Evolutionary conservation across 35 echinoderm and acorn worm species (phyloP).

Genomic region (Hemicentrotus pulcherrimus): DNA sequence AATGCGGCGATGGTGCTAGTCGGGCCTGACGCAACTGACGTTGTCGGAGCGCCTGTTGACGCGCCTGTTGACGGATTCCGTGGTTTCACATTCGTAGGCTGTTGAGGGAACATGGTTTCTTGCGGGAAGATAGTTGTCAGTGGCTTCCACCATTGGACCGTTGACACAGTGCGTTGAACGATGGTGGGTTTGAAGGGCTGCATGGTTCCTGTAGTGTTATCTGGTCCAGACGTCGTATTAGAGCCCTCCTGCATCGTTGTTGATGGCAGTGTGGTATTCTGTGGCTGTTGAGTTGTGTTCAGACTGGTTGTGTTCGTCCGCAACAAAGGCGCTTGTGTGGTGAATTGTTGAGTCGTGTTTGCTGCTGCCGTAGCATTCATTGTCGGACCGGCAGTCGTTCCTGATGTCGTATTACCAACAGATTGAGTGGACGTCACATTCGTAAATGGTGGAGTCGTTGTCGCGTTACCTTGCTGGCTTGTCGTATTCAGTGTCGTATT

Average conservation of each 20-base stretch:
- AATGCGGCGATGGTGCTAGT: not conserved
- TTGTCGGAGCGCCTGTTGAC: not conserved
- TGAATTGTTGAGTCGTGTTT: not conserved
- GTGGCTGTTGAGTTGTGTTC: not conserved
- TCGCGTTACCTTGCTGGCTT: not conserved
- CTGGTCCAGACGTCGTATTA: not conserved
- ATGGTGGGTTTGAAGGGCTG: not conserved
- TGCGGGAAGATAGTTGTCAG: not conserved
- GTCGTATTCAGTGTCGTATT: not conserved
- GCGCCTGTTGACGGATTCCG: not conserved
- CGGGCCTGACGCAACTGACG: not conserved
- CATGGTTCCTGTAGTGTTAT: not conserved
- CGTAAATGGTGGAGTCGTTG: not conserved
- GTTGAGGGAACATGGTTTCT: not conserved
- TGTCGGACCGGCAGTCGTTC: not conserved
- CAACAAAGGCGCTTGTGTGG: not conserved
- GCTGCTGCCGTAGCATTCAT: not conserved
- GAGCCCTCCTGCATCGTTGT: not conserved
- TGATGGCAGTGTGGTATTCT: not conserved
- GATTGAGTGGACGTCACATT: not conserved
- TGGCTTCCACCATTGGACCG: slow-evolving; percentile 14
- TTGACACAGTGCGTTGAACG: not conserved
- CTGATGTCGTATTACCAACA: not conserved
- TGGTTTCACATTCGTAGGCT: not conserved
- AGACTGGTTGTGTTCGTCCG: not conserved